These are phyloP conservation scores for Platypus cylindrus DNA, from an alignment of 2,888 invertebrate genomes.

Conservation along the genomic window DNA sequence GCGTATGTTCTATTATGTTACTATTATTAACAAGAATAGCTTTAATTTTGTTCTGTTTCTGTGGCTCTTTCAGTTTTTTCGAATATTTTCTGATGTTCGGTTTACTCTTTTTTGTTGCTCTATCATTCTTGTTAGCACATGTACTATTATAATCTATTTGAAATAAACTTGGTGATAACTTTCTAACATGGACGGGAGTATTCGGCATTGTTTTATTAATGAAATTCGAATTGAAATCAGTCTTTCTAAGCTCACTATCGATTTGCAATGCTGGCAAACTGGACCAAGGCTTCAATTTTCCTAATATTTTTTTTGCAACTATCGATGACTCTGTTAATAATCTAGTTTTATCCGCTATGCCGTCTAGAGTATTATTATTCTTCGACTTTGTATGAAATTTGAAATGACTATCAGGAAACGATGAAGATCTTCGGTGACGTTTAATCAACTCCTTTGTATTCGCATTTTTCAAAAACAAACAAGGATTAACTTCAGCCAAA, in stretches of 20 bases:
- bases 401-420: slow-evolving; percentile 38
- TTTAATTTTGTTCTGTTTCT: slow-evolving; percentile 20
- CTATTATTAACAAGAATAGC: slow-evolving; percentile 30
- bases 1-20: slow-evolving; percentile 31
- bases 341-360: slow-evolving; percentile 9
- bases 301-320: slow-evolving; percentile 9
- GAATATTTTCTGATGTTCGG: slow-evolving; percentile 16
- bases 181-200: slow-evolving; percentile 27
- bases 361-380: slow-evolving; percentile 12
- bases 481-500: slow-evolving; percentile 48
- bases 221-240: slow-evolving; percentile 19
- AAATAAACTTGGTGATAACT: slow-evolving; percentile 26
- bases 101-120: slow-evolving; percentile 14
- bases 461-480: slow-evolving; percentile 32
- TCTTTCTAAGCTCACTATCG: slow-evolving; percentile 17
- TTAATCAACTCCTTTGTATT: slow-evolving; percentile 31
- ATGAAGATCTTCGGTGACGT: slow-evolving; percentile 42
- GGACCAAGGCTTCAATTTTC: slow-evolving; percentile 35
- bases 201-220: slow-evolving; percentile 30
- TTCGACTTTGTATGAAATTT: slow-evolving; percentile 16
- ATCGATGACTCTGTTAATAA: slow-evolving; percentile 1
- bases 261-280: slow-evolving; percentile 28
- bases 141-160: slow-evolving; percentile 28
- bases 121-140: no score
- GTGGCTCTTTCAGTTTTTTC: slow-evolving; percentile 15